A percentile compares a stretch with the other conserved stretches of the same genome.
phyloP scores from a whole-genome alignment of 1,140 invertebrate genomes.

The Sarcophaga bullata region DNA sequence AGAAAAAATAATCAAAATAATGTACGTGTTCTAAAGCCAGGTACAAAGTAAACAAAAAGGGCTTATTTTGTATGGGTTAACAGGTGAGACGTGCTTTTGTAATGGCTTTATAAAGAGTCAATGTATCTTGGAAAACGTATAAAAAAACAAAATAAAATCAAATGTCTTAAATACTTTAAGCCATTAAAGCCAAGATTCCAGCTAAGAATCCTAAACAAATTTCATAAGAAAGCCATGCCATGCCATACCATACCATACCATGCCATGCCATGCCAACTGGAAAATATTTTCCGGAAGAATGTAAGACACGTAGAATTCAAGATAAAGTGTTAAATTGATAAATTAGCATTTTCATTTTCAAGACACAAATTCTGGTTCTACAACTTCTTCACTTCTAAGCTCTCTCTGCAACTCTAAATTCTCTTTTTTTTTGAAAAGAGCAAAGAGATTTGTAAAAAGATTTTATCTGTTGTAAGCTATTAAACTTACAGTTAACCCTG shows the following conservation, averaged over 20 bases:
- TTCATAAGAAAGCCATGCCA: no score
- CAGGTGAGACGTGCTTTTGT: background rate
- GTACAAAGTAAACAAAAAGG: background rate
- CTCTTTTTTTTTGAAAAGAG: background rate
- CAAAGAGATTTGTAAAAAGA: background rate
- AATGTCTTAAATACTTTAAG: no score
- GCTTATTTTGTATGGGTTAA: background rate
- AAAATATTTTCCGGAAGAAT: constrained; percentile 1
- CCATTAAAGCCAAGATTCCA: no score
- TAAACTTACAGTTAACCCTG: background rate
- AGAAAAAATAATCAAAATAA: constrained; percentile 1
- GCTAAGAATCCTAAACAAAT: background rate
- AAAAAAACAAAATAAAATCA: no score
- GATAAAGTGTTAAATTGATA: constrained; percentile 24
- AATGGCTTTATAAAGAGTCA: no score
- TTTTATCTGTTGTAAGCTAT: background rate
- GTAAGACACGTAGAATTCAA: background rate
- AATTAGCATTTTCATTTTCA: constrained; percentile 17
- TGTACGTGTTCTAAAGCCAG: background rate
- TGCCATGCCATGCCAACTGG: background rate
- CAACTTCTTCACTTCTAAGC: background rate
- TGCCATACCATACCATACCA: no score
- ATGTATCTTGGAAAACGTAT: no score
- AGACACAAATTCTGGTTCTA: background rate
- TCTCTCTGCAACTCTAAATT: background rate